Evolutionary conservation across 2,113 vertebrate species (phyloP).

Genomic region (Cettia cetti): DNA sequence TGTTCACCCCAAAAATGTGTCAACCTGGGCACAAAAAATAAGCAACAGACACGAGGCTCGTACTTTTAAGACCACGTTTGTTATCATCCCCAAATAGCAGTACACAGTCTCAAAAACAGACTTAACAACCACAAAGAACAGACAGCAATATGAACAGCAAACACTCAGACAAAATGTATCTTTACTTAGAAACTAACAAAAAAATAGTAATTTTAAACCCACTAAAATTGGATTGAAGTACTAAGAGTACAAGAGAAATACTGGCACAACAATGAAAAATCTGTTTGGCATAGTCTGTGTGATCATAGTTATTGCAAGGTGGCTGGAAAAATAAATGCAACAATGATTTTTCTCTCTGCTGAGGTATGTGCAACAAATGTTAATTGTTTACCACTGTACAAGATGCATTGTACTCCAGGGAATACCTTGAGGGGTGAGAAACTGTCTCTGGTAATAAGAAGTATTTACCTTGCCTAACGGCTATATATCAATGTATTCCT

Average conservation of each 20-base stretch:
- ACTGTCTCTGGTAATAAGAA: not conserved
- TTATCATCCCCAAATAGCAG: not conserved
- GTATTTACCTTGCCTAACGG: not conserved
- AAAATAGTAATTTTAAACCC: not conserved
- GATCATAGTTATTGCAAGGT: not conserved
- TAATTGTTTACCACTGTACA: not conserved
- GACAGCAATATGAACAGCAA: not conserved
- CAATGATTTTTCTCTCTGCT: not conserved
- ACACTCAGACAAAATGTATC: not conserved
- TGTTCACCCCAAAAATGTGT: not conserved
- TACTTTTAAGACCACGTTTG: fast-evolving
- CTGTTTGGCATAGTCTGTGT: not conserved
- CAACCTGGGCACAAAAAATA: not conserved
- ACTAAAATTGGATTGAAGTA: not conserved
- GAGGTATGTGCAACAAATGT: not conserved
- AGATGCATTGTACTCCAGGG: not conserved
- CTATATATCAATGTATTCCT: not conserved
- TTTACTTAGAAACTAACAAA: not conserved
- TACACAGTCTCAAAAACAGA: not conserved
- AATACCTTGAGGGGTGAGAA: not conserved
- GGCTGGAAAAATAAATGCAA: not conserved
- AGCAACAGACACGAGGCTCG: not conserved
- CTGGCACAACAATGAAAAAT: not conserved
- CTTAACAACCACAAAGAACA: not conserved
- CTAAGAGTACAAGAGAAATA: not conserved